phyloP scores from a whole-genome alignment of 2,113 vertebrate genomes.

The Coturnix japonica region DNA sequence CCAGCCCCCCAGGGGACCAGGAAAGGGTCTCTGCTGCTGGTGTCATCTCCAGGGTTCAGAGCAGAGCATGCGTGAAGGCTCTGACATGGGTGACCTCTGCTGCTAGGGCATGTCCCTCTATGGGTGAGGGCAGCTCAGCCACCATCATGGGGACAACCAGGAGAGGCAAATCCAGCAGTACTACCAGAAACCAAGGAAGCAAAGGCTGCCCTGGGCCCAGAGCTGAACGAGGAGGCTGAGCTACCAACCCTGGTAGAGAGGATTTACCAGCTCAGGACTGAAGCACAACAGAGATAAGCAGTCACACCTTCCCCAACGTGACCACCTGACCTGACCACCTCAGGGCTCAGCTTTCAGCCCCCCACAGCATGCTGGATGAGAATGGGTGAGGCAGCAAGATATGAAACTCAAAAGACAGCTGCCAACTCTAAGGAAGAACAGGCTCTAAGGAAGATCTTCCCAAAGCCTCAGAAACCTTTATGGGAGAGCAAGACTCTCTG shows the following conservation, averaged over 20 bases:
- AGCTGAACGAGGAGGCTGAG: neutral
- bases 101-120: neutral
- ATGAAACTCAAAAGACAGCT: neutral
- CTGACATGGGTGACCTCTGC: neutral
- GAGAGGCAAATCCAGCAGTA: neutral
- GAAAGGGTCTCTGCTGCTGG: neutral
- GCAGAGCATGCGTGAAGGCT: neutral
- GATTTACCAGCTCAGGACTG: neutral
- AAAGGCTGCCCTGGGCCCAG: neutral
- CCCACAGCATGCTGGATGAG: neutral
- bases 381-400: neutral
- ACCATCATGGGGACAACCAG: neutral
- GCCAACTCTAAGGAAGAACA: neutral
- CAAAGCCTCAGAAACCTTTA: neutral
- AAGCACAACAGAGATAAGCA: neutral
- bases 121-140: neutral
- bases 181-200: neutral
- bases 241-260: too few species aligned
- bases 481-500: neutral
- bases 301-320: neutral
- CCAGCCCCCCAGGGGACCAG: neutral
- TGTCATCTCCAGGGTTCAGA: neutral
- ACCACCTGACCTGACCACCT: too few species aligned
- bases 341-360: neutral
- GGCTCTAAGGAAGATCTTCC: neutral